phyloP scores from a whole-genome alignment of 2,888 invertebrate genomes.

The Rhingia rostrata region DNA sequence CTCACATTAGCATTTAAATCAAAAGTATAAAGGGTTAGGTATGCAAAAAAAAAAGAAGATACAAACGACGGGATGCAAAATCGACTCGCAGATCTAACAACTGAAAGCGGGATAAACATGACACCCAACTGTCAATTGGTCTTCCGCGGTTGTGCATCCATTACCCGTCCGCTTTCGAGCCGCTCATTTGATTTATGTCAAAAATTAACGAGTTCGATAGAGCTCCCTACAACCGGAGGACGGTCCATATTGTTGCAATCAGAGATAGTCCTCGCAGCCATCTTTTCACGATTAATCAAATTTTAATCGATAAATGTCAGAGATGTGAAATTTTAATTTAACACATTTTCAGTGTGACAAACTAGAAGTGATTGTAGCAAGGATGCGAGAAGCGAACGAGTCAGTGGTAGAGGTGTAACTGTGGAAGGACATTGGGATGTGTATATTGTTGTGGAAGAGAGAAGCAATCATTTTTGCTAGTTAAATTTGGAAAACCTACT shows the following conservation, averaged over 20 bases:
- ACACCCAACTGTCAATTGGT: slow-evolving; percentile 84
- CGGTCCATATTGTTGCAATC: slow-evolving; percentile 17
- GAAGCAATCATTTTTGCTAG: no score
- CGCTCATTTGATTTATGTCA: slow-evolving; percentile 83
- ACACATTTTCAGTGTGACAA: slow-evolving; percentile 75
- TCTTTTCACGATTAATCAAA: slow-evolving; percentile 82
- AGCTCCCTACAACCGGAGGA: slow-evolving; percentile 6
- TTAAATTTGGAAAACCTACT: no score
- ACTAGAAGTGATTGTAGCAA: not conserved
- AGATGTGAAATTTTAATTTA: slow-evolving; percentile 81
- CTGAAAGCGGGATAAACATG: slow-evolving; percentile 82
- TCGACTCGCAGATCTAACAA: slow-evolving; percentile 79
- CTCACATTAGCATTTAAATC: slow-evolving; percentile 76
- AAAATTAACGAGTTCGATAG: slow-evolving; percentile 77
- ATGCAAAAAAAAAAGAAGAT: slow-evolving; percentile 64
- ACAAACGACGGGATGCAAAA: slow-evolving; percentile 69
- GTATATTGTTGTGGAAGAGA: no score
- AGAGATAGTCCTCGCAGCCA: slow-evolving; percentile 57
- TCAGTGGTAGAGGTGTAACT: not conserved
- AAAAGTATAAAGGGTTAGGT: slow-evolving; percentile 69
- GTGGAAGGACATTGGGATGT: not conserved
- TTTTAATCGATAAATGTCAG: slow-evolving; percentile 82
- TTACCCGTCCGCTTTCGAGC: slow-evolving; percentile 55
- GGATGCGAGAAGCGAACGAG: not conserved
- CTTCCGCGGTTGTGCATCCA: slow-evolving; percentile 82